Percentiles rank a stretch among this genome's conserved stretches.
phyloP scores from a whole-genome alignment of 1,140 invertebrate genomes.

The Danaus plexippus region DNA sequence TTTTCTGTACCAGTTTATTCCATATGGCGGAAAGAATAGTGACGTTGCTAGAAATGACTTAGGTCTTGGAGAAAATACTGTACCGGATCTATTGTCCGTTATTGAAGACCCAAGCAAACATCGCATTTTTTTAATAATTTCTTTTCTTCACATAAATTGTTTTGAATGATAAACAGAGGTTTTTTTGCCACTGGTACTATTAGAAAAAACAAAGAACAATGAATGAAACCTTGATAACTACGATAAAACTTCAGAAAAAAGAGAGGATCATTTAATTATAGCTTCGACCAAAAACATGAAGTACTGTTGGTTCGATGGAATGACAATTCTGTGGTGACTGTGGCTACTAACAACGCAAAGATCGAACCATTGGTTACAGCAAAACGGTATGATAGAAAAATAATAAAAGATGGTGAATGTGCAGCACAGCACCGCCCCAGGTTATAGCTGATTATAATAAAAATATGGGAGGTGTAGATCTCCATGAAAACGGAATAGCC shows the following conservation, averaged over 20 bases:
- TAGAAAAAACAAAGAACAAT: slow-evolving; percentile 10
- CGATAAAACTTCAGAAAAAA: slow-evolving; percentile 7
- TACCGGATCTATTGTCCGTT: neutral
- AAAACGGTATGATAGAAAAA: slow-evolving; percentile 17
- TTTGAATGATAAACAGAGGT: slow-evolving; percentile 9
- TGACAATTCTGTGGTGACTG: slow-evolving; percentile 13
- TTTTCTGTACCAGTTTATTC: slow-evolving; percentile 3
- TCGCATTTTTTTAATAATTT: slow-evolving; percentile 4
- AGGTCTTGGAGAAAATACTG: slow-evolving; percentile 7
- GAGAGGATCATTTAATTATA: slow-evolving; percentile 6
- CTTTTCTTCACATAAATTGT: neutral
- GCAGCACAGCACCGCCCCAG: slow-evolving; percentile 5
- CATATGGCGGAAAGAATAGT: slow-evolving; percentile 5
- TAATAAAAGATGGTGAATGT: slow-evolving; percentile 7
- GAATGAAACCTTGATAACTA: slow-evolving; percentile 10
- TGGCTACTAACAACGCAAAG: slow-evolving; percentile 9
- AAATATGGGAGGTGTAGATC: slow-evolving; percentile 14
- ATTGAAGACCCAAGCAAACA: slow-evolving; percentile 3
- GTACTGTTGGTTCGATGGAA: slow-evolving; percentile 11
- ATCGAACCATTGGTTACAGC: slow-evolving; percentile 12
- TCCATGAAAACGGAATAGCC: slow-evolving; percentile 13
- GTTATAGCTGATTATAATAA: slow-evolving; percentile 14
- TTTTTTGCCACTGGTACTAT: slow-evolving; percentile 10
- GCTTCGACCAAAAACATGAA: slow-evolving; percentile 10
- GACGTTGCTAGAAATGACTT: neutral